These are phyloP conservation scores for Bettongia penicillata DNA, from an alignment of 2,113 vertebrate genomes.

Conservation along the genomic window DNA sequence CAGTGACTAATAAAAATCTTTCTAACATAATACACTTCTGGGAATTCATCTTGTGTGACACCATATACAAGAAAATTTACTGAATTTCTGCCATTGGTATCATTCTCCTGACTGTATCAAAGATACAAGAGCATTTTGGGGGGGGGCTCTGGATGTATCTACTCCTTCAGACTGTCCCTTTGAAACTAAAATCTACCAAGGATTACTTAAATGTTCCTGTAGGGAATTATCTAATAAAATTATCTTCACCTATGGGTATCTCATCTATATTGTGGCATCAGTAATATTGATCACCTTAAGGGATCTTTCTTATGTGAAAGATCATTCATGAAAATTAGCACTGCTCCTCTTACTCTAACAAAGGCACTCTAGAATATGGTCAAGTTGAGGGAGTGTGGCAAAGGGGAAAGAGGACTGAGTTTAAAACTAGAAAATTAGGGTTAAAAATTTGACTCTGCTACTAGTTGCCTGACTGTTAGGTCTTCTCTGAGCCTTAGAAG, in stretches of 20 bases:
- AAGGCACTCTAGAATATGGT: not conserved
- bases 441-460: not conserved
- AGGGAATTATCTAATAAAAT: not conserved
- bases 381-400: rapidly evolving
- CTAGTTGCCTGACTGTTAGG: not conserved
- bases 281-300: not conserved
- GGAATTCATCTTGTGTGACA: not conserved
- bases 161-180: rapidly evolving
- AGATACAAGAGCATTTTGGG: not conserved
- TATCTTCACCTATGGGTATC: not conserved
- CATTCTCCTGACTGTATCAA: rapidly evolving
- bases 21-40: not conserved
- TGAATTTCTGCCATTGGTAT: not conserved
- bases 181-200: not conserved
- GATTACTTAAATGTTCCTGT: rapidly evolving
- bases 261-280: not conserved
- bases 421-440: not conserved
- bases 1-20: not conserved
- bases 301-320: not conserved
- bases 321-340: rapidly evolving
- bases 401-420: not conserved
- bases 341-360: not conserved
- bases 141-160: rapidly evolving
- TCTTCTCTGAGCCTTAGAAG: not conserved
- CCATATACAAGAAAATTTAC: rapidly evolving